A percentile compares a stretch with the other conserved stretches of the same genome.
Conservation (phyloP, 2,113 vertebrate genomes). For the Sorex fumeus region DNA sequence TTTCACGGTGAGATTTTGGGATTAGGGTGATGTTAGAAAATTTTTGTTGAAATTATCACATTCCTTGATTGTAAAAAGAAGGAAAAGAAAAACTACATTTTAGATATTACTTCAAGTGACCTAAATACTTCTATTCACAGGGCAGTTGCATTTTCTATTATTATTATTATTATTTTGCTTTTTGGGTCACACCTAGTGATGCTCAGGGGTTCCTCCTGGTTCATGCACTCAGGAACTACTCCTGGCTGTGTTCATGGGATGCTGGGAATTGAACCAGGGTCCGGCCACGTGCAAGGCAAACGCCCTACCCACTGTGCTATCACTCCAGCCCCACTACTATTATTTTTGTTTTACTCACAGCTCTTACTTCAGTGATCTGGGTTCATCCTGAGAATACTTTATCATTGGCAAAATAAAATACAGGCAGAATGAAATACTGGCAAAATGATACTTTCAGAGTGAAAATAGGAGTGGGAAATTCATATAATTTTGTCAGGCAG, state of each 20-base stretch:
- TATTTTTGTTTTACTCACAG: slow-evolving; percentile 16
- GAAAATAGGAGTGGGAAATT: slow-evolving; percentile 38
- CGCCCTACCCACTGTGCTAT: too few species aligned
- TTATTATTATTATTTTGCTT: too few species aligned
- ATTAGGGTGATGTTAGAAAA: background rate
- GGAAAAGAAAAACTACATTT: background rate
- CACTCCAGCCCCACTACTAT: too few species aligned
- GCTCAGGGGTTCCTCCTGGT: too few species aligned
- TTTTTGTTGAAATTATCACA: background rate
- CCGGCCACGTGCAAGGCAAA: too few species aligned
- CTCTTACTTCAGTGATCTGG: background rate
- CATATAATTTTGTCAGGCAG: background rate
- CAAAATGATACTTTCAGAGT: slow-evolving; percentile 14
- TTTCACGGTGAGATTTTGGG: background rate
- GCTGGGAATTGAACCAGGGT: too few species aligned
- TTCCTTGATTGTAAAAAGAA: slow-evolving; percentile 24
- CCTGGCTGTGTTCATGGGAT: too few species aligned
- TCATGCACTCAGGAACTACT: too few species aligned
- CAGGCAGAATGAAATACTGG: background rate
- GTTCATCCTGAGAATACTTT: background rate
- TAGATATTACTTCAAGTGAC: slow-evolving; percentile 8
- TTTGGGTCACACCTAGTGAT: too few species aligned
- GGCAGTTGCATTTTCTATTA: slow-evolving; percentile 9
- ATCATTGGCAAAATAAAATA: background rate
- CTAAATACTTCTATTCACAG: background rate